Percentiles rank a stretch among this genome's conserved stretches.
phyloP scores from a whole-genome alignment of 2,113 vertebrate genomes.

The Cisticola juncidis region DNA sequence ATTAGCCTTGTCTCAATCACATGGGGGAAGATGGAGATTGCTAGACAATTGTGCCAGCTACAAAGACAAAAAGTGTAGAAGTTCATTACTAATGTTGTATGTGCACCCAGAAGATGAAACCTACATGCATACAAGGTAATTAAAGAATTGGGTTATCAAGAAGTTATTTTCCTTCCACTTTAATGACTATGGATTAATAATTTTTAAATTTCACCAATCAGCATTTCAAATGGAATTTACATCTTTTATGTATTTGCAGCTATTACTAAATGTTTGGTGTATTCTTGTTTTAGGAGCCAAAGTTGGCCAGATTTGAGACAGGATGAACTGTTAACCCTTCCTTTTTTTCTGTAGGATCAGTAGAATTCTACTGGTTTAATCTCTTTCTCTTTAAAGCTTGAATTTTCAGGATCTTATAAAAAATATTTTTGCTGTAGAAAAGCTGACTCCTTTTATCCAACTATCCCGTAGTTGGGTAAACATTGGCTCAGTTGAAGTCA shows the following conservation, averaged over 20 bases:
- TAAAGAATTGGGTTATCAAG: not conserved
- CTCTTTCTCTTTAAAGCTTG: not conserved
- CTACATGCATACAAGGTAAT: not conserved
- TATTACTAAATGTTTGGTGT: not conserved
- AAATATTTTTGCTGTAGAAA: not conserved
- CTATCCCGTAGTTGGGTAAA: not conserved
- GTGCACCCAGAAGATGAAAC: not conserved
- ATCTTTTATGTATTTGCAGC: not conserved
- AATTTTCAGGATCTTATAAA: not conserved
- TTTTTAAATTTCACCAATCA: not conserved
- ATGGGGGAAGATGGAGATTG: not conserved
- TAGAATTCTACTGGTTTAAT: not conserved
- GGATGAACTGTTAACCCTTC: fast-evolving
- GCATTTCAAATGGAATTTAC: not conserved
- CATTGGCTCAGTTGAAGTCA: not conserved
- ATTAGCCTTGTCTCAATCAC: not conserved
- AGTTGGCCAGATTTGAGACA: not conserved
- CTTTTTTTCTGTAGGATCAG: not conserved
- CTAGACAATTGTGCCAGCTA: not conserved
- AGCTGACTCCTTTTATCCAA: not conserved
- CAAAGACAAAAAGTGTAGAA: not conserved
- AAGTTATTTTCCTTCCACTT: not conserved
- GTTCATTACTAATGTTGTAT: not conserved
- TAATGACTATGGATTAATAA: not conserved
- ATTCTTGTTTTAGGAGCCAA: not conserved